phyloP scores from a whole-genome alignment of 2,888 invertebrate genomes.

The Chloromyia formosa region DNA sequence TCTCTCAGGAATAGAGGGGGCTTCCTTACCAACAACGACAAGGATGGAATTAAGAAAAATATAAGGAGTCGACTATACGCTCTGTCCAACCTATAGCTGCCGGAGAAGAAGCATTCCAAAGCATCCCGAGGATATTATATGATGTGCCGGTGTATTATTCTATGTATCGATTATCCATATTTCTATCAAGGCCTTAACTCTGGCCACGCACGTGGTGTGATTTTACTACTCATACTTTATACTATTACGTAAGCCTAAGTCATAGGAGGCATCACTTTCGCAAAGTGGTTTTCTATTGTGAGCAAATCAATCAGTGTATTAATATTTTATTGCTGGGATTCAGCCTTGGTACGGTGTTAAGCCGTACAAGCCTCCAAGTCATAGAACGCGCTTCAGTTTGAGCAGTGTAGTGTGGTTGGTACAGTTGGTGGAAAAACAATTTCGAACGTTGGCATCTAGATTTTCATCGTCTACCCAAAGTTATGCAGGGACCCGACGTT shows the following conservation, averaged over 20 bases:
- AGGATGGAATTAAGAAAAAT: not conserved
- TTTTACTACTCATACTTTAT: slow-evolving; percentile 13
- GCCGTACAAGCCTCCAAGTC: not conserved
- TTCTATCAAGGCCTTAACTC: slow-evolving; percentile 6
- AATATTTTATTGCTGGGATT: slow-evolving; percentile 50
- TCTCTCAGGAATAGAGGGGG: no score
- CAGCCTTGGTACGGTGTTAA: slow-evolving; percentile 1
- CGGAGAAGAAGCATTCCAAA: not conserved
- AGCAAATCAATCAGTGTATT: slow-evolving; percentile 48
- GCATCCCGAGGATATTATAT: slow-evolving; percentile 27
- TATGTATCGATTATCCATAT: slow-evolving; percentile 31
- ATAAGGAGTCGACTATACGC: not conserved
- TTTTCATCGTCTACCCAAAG: no score
- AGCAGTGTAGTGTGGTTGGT: no score
- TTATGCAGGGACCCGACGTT: no score
- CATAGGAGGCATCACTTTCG: slow-evolving; percentile 43
- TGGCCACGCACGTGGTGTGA: not conserved
- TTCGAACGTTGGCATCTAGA: no score
- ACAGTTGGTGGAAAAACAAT: no score
- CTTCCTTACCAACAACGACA: not conserved
- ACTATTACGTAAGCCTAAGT: slow-evolving; percentile 34
- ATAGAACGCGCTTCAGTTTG: no score
- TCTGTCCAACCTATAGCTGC: no score
- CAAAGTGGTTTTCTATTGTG: slow-evolving; percentile 47
- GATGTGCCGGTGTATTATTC: slow-evolving; percentile 9